Evolutionary conservation across 1,140 invertebrate species (phyloP).

Genomic region (Leptoteleia sp.): DNA sequence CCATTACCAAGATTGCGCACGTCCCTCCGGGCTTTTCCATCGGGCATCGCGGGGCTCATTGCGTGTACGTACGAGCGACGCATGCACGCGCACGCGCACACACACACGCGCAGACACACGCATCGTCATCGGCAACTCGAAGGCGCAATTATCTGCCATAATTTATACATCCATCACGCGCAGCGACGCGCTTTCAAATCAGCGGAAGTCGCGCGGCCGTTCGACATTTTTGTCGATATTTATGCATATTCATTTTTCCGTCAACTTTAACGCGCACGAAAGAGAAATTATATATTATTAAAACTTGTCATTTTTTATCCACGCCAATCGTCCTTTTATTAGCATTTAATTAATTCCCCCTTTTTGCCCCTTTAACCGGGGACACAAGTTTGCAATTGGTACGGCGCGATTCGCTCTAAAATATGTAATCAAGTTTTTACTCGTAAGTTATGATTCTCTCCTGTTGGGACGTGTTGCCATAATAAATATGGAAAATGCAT

Average conservation of each 20-base stretch:
- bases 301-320: conserved; percentile 4
- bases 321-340: conserved; percentile 3
- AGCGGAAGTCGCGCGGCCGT: conserved; percentile 25
- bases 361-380: neutral
- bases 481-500: too few species aligned
- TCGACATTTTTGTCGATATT: conserved; percentile 21
- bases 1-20: conserved; percentile 48
- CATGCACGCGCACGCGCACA: neutral
- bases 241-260: conserved; percentile 35
- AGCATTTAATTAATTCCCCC: conserved; percentile 7
- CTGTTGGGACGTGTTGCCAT: too few species aligned
- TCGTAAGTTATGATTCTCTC: neutral
- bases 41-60: conserved; percentile 23
- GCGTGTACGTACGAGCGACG: conserved; percentile 12
- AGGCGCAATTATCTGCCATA: conserved; percentile 55
- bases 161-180: conserved; percentile 58
- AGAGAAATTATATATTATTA: conserved; percentile 36
- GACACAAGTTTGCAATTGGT: neutral
- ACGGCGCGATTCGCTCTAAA: neutral
- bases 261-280: conserved; percentile 15
- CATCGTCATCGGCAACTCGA: conserved; percentile 5
- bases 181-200: conserved; percentile 34
- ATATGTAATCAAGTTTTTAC: neutral
- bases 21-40: conserved; percentile 56
- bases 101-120: conserved; percentile 1